Percentiles rank a stretch among this genome's conserved stretches.
phyloP scores from a whole-genome alignment of 1,140 invertebrate species.

The Drosophila ercepeae region DNA sequence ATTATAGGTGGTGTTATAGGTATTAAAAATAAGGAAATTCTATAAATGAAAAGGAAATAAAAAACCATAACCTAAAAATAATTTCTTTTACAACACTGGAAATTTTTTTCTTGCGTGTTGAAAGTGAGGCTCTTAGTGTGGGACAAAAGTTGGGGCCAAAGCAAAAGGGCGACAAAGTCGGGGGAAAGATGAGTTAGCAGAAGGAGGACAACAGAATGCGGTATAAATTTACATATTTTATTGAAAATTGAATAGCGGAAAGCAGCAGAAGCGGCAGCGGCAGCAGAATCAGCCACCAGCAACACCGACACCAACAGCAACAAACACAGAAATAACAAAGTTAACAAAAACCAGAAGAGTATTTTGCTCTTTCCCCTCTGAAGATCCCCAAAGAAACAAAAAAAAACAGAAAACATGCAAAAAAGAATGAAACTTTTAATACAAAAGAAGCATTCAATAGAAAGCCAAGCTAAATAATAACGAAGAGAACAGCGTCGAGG shows the following conservation, averaged over 20 bases:
- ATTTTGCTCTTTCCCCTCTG: not conserved
- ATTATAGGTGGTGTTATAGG: too few species aligned
- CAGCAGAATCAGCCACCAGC: too few species aligned
- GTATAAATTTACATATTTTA: constrained; percentile 81
- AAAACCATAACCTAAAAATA: not conserved
- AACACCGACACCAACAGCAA: constrained; percentile 29
- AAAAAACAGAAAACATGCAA: constrained; percentile 36
- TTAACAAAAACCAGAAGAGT: constrained; percentile 77
- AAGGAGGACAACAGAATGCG: constrained; percentile 65
- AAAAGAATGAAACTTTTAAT: constrained; percentile 63
- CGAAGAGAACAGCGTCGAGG: constrained; percentile 47
- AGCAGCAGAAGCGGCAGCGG: constrained; percentile 24
- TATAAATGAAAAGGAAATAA: not conserved
- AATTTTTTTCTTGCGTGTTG: constrained; percentile 11
- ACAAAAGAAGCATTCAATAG: constrained; percentile 74
- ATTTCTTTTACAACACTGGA: not conserved
- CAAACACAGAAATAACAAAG: constrained; percentile 70
- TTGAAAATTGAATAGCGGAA: constrained; percentile 76
- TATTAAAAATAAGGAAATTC: too few species aligned
- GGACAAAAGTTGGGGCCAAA: constrained; percentile 17
- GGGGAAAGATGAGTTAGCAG: constrained; percentile 23
- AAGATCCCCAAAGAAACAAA: constrained; percentile 42
- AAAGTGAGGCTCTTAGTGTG: constrained; percentile 3
- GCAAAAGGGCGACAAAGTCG: constrained; percentile 16
- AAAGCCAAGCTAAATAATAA: constrained; percentile 69